Base-by-base conservation (phyloP, 1,140 invertebrate species). In the Drosophila azteca region DNA sequence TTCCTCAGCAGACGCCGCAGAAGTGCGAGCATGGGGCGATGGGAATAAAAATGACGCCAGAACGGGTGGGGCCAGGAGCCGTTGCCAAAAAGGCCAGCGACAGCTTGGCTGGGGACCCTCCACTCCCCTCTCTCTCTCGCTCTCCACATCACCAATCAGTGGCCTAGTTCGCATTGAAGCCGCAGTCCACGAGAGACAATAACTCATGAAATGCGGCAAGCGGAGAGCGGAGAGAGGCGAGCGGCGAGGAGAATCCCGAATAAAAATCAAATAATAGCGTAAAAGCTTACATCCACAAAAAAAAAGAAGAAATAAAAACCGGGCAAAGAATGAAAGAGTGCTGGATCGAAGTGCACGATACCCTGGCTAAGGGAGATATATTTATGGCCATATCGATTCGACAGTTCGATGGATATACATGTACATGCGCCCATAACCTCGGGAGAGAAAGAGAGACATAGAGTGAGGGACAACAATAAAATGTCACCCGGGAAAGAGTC, bases 211-310 rank as follows among this genome's bases (percentile, higher is more conserved):
- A 64, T 67, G 64, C 61, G 61, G 58, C 60, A 22, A 26, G 64
- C 61, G 61, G 53, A 48, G 15, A 53, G 9, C 9, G 41, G n/a
- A 48, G 29, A 59, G 31, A 8, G 20, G 0, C 43, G 39, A 54
- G 35, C 6, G 6, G 24, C n/a, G 9, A 50, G 41, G 49, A 73
- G 65, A 74, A 77, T 61, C 61, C 84, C 81, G 50, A 67, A 85
- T 85, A 85, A 85, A 85, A 87, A 87, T 85, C 81, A 85, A 87
- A 85, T 87, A 85, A 85, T 81, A 63, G 78, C 67, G 78, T 61
- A 77, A 76, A 78, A 85, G 68, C 75, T 84, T 50, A 62, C 41
- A 70, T 63, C 55, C 44, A 50, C 35, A 75, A 59, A 63, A 22
- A 63, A 22, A 39, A 46, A 50, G 35, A 53, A 67, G 43, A 48